These are phyloP conservation scores for Trichomycterus rosablanca DNA, from an alignment of 2,113 vertebrate species.

Conservation along the genomic window DNA sequence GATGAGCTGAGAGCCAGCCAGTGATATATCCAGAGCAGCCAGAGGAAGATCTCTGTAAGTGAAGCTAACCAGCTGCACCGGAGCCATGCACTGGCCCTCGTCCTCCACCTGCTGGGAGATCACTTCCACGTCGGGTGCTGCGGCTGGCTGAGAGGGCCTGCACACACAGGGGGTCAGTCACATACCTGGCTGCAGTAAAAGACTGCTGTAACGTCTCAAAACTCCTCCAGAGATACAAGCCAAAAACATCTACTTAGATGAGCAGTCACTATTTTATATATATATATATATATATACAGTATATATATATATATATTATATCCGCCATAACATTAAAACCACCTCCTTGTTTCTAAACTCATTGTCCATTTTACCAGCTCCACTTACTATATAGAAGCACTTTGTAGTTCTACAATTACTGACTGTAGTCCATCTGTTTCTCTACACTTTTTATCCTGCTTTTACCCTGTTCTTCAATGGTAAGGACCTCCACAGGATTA, in stretches of 20 bases:
- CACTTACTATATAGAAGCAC: too few species aligned
- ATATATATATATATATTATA: too few species aligned
- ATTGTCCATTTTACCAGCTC: too few species aligned
- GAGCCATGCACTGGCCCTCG: conserved; percentile 81
- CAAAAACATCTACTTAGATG: not conserved
- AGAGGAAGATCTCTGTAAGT: conserved; percentile 87
- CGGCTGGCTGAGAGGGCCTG: conserved; percentile 74
- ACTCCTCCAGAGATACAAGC: conserved; percentile 5
- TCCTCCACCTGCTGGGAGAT: conserved; percentile 94
- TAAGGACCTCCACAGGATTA: too few species aligned
- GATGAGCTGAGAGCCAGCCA: conserved; percentile 90
- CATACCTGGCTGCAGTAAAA: conserved; percentile 24
- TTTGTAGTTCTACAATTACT: too few species aligned
- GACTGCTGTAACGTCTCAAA: not conserved
- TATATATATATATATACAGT: too few species aligned
- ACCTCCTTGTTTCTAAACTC: too few species aligned
- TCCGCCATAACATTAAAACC: too few species aligned
- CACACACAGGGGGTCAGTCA: conserved; percentile 34
- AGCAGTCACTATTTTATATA: not conserved
- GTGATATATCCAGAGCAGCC: conserved; percentile 83
- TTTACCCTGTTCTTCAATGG: too few species aligned
- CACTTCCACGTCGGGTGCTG: conserved; percentile 80
- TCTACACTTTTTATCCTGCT: too few species aligned
- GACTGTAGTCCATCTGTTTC: too few species aligned
- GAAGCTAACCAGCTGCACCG: conserved; percentile 81